These are phyloP conservation scores for Catocala nupta DNA, from an alignment of 2,888 invertebrate genomes.

Conservation along the genomic window DNA sequence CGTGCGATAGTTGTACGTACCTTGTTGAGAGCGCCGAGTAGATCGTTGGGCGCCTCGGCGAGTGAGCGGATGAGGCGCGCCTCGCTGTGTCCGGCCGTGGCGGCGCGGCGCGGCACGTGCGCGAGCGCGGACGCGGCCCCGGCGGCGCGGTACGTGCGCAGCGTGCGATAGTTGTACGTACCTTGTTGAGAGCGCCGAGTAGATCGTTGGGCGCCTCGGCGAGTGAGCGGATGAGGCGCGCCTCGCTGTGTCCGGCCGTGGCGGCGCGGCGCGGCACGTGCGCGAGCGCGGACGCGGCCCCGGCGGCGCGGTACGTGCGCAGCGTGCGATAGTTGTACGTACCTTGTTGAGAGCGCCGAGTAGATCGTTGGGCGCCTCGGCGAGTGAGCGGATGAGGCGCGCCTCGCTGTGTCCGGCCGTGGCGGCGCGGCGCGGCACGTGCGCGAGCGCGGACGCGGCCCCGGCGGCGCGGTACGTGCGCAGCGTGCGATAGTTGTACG, in stretches of 20 bases:
- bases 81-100: slow-evolving; percentile 30
- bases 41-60: slow-evolving; percentile 45
- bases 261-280: slow-evolving; percentile 70
- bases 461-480: slow-evolving; percentile 81
- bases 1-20: slow-evolving; percentile 56
- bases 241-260: slow-evolving; percentile 30
- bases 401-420: slow-evolving; percentile 30
- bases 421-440: slow-evolving; percentile 70
- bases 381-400: slow-evolving; percentile 34
- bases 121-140: slow-evolving; percentile 9
- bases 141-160: slow-evolving; percentile 86
- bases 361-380: slow-evolving; percentile 45
- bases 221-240: slow-evolving; percentile 31
- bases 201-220: slow-evolving; percentile 47
- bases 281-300: slow-evolving; percentile 8
- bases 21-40: slow-evolving; percentile 45
- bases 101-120: slow-evolving; percentile 70
- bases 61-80: slow-evolving; percentile 32
- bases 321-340: slow-evolving; percentile 74
- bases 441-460: slow-evolving; percentile 9
- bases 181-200: slow-evolving; percentile 46
- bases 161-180: slow-evolving; percentile 62
- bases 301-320: slow-evolving; percentile 81
- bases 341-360: slow-evolving; percentile 47
- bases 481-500: slow-evolving; percentile 75